Conservation (phyloP, 2,888 invertebrate species). For the Hypolimnas misippus region DNA sequence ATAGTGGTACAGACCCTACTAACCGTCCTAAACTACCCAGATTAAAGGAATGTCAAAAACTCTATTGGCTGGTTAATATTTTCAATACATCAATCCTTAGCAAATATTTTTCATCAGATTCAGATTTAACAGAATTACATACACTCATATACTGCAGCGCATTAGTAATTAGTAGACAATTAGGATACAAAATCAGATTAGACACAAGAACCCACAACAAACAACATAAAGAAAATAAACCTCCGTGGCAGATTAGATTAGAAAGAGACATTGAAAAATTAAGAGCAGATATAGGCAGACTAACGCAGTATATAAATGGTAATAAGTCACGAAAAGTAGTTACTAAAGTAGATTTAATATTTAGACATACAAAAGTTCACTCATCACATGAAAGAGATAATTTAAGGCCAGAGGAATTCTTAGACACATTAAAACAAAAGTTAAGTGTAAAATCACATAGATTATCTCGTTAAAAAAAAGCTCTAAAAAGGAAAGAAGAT, state of each 20-base stretch:
- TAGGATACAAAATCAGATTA: slow-evolving; percentile 32
- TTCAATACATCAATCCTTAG: slow-evolving; percentile 26
- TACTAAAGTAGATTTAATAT: slow-evolving; percentile 30
- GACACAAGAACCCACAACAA: not conserved
- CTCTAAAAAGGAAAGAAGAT: slow-evolving; percentile 34
- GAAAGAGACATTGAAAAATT: slow-evolving; percentile 37
- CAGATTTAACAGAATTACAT: slow-evolving; percentile 22
- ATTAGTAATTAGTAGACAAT: slow-evolving; percentile 25
- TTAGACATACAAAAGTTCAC: slow-evolving; percentile 25
- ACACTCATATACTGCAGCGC: slow-evolving; percentile 40
- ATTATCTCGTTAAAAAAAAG: slow-evolving; percentile 39
- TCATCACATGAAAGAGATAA: slow-evolving; percentile 36
- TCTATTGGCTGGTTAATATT: slow-evolving; percentile 7
- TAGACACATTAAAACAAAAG: slow-evolving; percentile 44
- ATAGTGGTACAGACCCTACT: not conserved
- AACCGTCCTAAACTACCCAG: slow-evolving; percentile 30
- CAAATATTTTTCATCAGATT: slow-evolving; percentile 10
- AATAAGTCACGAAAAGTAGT: slow-evolving; percentile 39
- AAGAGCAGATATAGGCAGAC: slow-evolving; percentile 38
- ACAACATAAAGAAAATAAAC: slow-evolving; percentile 19
- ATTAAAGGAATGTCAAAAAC: slow-evolving; percentile 21
- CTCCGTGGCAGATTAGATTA: slow-evolving; percentile 38
- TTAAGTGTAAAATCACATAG: slow-evolving; percentile 34
- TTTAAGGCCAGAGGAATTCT: slow-evolving; percentile 37
- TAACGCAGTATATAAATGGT: slow-evolving; percentile 39